Percentiles rank a stretch among this genome's conserved stretches.
Evolutionary conservation across 2,797 vertebrate genomes (phyloP).

Genomic region (Acridotheres tristis): DNA sequence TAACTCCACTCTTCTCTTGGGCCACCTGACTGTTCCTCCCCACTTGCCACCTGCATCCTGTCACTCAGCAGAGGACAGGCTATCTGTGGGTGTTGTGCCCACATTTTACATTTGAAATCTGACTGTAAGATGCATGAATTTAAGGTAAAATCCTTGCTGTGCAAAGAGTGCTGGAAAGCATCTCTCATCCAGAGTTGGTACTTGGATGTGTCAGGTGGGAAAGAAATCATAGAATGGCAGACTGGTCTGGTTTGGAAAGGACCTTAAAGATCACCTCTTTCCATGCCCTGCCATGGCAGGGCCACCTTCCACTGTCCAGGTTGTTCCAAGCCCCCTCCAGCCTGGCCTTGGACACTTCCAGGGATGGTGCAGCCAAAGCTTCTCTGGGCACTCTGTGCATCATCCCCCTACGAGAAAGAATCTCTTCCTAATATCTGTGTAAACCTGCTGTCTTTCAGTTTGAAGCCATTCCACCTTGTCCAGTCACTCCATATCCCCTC

Average conservation of each 20-base stretch:
- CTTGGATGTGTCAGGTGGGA: neutral
- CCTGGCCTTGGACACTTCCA: neutral
- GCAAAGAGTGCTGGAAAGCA: neutral
- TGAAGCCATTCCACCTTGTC: neutral
- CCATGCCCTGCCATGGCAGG: neutral
- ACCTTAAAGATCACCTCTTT: neutral
- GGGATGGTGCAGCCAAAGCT: neutral
- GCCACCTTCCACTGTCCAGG: neutral
- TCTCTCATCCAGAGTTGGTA: neutral
- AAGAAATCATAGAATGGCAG: neutral
- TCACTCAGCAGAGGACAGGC: neutral
- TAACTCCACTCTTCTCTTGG: neutral
- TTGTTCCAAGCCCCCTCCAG: rapidly evolving
- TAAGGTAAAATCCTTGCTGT: neutral
- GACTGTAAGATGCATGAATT: neutral
- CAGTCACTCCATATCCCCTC: neutral
- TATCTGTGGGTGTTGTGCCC: neutral
- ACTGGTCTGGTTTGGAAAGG: neutral
- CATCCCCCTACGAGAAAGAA: rapidly evolving
- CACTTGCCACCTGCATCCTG: neutral
- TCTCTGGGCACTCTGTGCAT: neutral
- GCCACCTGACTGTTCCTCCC: neutral
- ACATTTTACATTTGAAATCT: neutral
- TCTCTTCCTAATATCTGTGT: neutral
- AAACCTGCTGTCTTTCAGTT: neutral